Conservation (phyloP, 2,888 invertebrate genomes). For the Aspidiotus rigidus region DNA sequence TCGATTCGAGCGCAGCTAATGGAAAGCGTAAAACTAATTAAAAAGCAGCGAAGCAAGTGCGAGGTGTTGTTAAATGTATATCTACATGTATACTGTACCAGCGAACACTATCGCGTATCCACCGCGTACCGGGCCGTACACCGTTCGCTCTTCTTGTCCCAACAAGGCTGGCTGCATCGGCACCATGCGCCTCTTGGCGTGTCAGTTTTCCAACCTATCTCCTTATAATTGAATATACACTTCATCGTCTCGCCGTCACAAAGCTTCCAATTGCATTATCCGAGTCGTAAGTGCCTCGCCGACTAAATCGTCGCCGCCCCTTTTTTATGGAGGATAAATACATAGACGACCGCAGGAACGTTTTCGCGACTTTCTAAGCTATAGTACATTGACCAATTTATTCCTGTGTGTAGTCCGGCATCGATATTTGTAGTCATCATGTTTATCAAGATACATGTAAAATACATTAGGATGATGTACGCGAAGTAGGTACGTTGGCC, state of each 20-base stretch:
- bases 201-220: slow-evolving; percentile 25
- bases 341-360: too few species aligned
- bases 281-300: background rate
- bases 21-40: slow-evolving; percentile 31
- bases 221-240: slow-evolving; percentile 24
- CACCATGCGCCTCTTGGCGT: too few species aligned
- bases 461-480: too few species aligned
- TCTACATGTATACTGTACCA: background rate
- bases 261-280: slow-evolving; percentile 7
- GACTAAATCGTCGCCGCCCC: background rate
- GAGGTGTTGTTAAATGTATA: slow-evolving; percentile 30
- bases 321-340: background rate
- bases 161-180: too few species aligned
- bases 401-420: too few species aligned
- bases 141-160: background rate
- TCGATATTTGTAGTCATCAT: too few species aligned
- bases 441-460: too few species aligned
- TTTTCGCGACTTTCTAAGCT: too few species aligned
- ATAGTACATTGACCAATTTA: too few species aligned
- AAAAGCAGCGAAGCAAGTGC: slow-evolving; percentile 28
- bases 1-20: slow-evolving; percentile 29
- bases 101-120: slow-evolving; percentile 18
- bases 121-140: background rate
- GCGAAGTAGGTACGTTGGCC: too few species aligned
- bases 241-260: slow-evolving; percentile 21